A percentile compares a stretch with the other conserved stretches of the same genome.
These are phyloP conservation scores for Gymnocheta viridis DNA, from an alignment of 2,888 invertebrate genomes.

Conservation along the genomic window DNA sequence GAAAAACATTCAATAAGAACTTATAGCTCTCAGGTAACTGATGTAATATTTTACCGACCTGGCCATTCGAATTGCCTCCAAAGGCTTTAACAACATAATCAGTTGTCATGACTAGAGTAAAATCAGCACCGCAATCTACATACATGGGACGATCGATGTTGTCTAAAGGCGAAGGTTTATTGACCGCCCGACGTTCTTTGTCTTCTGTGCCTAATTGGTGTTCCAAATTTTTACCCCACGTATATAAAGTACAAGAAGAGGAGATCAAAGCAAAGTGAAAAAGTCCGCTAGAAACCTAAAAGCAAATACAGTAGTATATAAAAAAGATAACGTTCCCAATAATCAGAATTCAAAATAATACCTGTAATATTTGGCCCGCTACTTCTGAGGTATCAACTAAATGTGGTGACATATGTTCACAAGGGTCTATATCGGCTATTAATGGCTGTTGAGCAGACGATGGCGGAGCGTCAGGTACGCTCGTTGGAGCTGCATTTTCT, in stretches of 20 bases:
- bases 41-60: slow-evolving; percentile 70
- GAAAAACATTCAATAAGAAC: neutral
- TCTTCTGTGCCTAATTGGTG: slow-evolving; percentile 89
- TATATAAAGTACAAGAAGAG: slow-evolving; percentile 87
- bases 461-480: slow-evolving; percentile 30
- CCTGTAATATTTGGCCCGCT: slow-evolving; percentile 85
- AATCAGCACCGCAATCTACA: slow-evolving; percentile 82
- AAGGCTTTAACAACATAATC: slow-evolving; percentile 81
- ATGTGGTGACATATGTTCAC: slow-evolving; percentile 85
- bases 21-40: neutral
- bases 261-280: slow-evolving; percentile 91
- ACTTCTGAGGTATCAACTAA: slow-evolving; percentile 86
- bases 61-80: slow-evolving; percentile 82
- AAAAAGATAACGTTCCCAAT: neutral
- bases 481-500: slow-evolving; percentile 36
- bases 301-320: neutral
- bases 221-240: slow-evolving; percentile 95
- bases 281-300: slow-evolving; percentile 87
- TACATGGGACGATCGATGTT: slow-evolving; percentile 80
- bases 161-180: slow-evolving; percentile 79
- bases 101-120: slow-evolving; percentile 81
- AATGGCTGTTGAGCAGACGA: slow-evolving; percentile 33
- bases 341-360: slow-evolving; percentile 72
- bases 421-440: slow-evolving; percentile 75
- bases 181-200: slow-evolving; percentile 79